These are phyloP conservation scores for Montipora capitata DNA, from an alignment of 92 coral and sea anemone species.

Conservation along the genomic window DNA sequence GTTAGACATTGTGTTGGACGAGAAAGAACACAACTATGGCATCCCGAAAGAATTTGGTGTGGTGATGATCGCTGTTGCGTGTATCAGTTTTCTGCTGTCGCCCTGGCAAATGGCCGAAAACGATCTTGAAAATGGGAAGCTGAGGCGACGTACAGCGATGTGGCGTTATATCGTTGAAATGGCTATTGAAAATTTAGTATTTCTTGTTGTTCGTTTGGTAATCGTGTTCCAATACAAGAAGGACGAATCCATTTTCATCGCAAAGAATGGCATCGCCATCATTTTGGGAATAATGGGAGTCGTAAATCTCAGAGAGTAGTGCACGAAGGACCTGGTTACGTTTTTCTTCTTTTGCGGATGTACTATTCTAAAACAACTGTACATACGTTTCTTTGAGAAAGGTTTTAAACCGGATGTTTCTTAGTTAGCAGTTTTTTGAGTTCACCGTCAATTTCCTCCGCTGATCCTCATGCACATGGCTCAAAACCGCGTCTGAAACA, in stretches of 20 bases:
- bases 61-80: slow-evolving; percentile 18
- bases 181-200: slow-evolving; percentile 37
- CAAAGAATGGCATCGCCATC: slow-evolving; percentile 48
- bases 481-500: too few species aligned
- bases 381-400: too few species aligned
- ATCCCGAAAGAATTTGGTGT: slow-evolving; percentile 10
- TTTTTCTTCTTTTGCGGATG: too few species aligned
- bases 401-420: too few species aligned
- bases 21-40: slow-evolving; percentile 45
- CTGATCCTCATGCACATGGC: too few species aligned
- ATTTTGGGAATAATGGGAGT: neutral
- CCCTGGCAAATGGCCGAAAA: neutral
- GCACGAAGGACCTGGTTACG: too few species aligned
- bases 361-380: too few species aligned
- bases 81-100: slow-evolving; percentile 24
- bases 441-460: too few species aligned
- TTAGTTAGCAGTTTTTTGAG: too few species aligned
- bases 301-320: neutral
- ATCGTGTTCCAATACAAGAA: slow-evolving; percentile 51
- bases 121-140: neutral
- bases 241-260: slow-evolving; percentile 67
- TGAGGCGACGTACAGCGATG: neutral
- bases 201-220: slow-evolving; percentile 50
- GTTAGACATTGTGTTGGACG: slow-evolving; percentile 48
- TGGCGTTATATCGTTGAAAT: neutral